These are phyloP conservation scores for Cynocephalus volans DNA, from an alignment of 2,113 vertebrate genomes.

Conservation along the genomic window DNA sequence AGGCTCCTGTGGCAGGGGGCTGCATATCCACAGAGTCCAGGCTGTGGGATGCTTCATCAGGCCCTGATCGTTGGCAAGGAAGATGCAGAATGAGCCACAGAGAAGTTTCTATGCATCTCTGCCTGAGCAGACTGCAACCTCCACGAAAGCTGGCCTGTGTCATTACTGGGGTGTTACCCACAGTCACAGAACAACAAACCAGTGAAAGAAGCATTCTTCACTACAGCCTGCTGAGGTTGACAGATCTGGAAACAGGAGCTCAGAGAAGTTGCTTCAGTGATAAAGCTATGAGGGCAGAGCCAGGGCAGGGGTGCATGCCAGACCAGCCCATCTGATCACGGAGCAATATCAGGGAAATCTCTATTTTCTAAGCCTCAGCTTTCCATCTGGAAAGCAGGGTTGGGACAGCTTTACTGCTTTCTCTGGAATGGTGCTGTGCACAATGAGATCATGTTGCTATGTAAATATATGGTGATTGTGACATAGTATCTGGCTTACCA, in stretches of 20 bases:
- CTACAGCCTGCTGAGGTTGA: not conserved
- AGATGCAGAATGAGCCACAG: rapidly evolving
- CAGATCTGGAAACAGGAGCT: no score
- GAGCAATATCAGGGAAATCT: no score
- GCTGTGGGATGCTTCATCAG: not conserved
- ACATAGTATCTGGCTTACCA: no score
- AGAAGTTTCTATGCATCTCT: rapidly evolving
- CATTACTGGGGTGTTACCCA: rapidly evolving
- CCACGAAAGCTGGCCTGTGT: rapidly evolving
- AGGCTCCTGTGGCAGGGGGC: not conserved
- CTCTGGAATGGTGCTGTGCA: not conserved
- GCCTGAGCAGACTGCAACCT: not conserved
- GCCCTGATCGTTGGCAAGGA: not conserved
- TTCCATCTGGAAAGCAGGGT: not conserved
- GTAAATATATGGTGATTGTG: rapidly evolving
- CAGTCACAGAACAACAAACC: no score
- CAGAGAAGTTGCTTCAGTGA: no score
- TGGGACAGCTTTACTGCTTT: no score
- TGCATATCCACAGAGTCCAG: rapidly evolving
- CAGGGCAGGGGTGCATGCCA: not conserved
- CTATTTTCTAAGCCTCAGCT: no score
- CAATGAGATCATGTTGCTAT: rapidly evolving
- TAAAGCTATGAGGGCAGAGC: not conserved
- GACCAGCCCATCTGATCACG: not conserved
- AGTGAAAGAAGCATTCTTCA: no score